These are phyloP conservation scores for Argyra leucocephala DNA, from an alignment of 2,888 invertebrate genomes.

Conservation along the genomic window DNA sequence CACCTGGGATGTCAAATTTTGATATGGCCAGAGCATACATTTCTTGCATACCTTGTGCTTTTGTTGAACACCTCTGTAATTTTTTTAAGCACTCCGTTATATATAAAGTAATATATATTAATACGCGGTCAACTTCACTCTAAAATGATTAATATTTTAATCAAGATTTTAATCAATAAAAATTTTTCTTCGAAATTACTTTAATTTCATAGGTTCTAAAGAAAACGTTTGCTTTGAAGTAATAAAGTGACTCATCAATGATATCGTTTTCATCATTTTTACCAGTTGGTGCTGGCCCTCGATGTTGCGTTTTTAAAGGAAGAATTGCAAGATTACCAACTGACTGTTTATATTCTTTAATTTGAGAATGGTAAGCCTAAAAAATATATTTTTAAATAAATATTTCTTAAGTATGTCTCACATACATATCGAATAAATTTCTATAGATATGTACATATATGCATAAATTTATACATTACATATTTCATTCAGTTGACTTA, in stretches of 20 bases:
- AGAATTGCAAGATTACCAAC: constrained; percentile 90
- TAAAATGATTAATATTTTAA: constrained; percentile 43
- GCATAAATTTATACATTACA: too few species aligned
- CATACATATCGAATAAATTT: too few species aligned
- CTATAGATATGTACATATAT: too few species aligned
- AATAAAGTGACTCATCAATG: constrained; percentile 93
- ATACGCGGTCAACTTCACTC: constrained; percentile 91
- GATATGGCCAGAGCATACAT: constrained; percentile 93
- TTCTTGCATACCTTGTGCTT: constrained; percentile 84
- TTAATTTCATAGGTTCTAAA: constrained; percentile 98
- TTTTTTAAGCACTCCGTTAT: constrained; percentile 95
- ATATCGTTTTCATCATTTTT: constrained; percentile 75
- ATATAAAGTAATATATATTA: constrained; percentile 95
- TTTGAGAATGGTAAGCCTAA: constrained; percentile 92
- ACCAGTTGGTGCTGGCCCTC: constrained; percentile 83
- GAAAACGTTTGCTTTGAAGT: constrained; percentile 98
- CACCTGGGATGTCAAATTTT: constrained; percentile 94
- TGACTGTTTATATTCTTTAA: constrained; percentile 60
- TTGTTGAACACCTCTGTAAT: constrained; percentile 81
- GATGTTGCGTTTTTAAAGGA: constrained; percentile 78
- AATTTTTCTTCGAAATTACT: constrained; percentile 47
- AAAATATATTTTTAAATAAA: not conserved
- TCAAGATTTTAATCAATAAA: not conserved
- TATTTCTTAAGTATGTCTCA: too few species aligned
- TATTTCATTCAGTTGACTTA: not conserved